Conservation (phyloP, 2,113 vertebrate genomes). For the Miniopterus natalensis region DNA sequence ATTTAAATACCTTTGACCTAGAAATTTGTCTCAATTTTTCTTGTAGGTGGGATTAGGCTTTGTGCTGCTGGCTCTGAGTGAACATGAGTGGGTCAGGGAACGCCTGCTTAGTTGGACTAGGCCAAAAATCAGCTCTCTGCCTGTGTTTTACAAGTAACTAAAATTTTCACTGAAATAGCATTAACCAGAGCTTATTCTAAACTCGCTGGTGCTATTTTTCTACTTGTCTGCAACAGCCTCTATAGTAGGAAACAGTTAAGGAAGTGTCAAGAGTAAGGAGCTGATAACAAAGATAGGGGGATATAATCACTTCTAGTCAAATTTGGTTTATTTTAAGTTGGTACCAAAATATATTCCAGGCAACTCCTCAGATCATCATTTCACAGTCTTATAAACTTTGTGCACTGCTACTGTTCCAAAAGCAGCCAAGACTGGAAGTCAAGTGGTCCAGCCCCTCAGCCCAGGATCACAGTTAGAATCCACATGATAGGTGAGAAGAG, state of each 20-base stretch:
- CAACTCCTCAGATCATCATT: constrained; percentile 53
- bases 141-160: neutral
- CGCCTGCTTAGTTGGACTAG: neutral
- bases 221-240: neutral
- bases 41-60: neutral
- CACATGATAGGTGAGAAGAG: constrained; percentile 20
- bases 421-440: constrained; percentile 48
- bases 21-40: constrained; percentile 19
- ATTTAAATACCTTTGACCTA: constrained; percentile 6
- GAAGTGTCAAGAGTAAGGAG: constrained; percentile 29
- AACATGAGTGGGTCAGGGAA: neutral
- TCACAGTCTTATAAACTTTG: constrained; percentile 51
- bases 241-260: neutral
- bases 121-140: neutral
- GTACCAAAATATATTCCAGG: constrained; percentile 78
- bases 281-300: constrained; percentile 3
- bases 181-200: constrained; percentile 3
- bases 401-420: constrained; percentile 2
- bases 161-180: neutral
- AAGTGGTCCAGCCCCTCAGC: constrained; percentile 20
- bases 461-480: constrained; percentile 29
- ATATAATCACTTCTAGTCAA: constrained; percentile 54
- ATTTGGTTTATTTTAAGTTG: constrained; percentile 78
- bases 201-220: neutral
- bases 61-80: neutral